Percentiles rank a stretch among this genome's conserved stretches.
Evolutionary conservation across 2,888 invertebrate species (phyloP).

Genomic region (Pollenia griseotomentosa): DNA sequence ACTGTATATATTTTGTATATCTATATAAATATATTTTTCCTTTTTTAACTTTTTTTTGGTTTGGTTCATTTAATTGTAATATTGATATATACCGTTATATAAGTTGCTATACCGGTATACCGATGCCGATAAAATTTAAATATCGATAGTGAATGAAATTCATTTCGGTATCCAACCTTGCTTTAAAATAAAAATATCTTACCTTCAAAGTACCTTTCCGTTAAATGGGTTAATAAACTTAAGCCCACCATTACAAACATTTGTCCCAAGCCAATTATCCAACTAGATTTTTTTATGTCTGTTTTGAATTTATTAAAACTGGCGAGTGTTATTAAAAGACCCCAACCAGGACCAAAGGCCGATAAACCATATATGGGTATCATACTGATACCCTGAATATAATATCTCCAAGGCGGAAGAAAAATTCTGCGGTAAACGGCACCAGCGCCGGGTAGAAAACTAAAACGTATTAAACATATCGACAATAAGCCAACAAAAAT

Average conservation of each 20-base stretch:
- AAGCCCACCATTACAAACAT: constrained; percentile 81
- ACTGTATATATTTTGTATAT: too few relatives aligned
- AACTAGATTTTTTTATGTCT: constrained; percentile 85
- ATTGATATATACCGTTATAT: too few relatives aligned
- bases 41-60: too few relatives aligned
- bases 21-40: too few relatives aligned
- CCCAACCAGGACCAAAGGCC: constrained; percentile 94
- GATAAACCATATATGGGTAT: constrained; percentile 85
- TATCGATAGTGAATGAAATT: too few relatives aligned
- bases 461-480: constrained; percentile 77
- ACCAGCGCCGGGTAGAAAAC: constrained; percentile 78
- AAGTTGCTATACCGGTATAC: too few relatives aligned
- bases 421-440: constrained; percentile 72
- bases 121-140: too few relatives aligned
- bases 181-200: neutral
- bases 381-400: constrained; percentile 39
- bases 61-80: too few relatives aligned
- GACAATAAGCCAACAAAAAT: constrained; percentile 74
- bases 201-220: constrained; percentile 86
- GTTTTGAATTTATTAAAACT: constrained; percentile 92
- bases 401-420: constrained; percentile 24
- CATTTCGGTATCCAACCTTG: too few relatives aligned
- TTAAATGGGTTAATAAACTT: constrained; percentile 88
- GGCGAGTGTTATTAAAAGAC: constrained; percentile 91
- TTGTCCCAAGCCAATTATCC: constrained; percentile 78